phyloP scores from a whole-genome alignment of 2,888 invertebrate species.

The Calliopum simillimum region DNA sequence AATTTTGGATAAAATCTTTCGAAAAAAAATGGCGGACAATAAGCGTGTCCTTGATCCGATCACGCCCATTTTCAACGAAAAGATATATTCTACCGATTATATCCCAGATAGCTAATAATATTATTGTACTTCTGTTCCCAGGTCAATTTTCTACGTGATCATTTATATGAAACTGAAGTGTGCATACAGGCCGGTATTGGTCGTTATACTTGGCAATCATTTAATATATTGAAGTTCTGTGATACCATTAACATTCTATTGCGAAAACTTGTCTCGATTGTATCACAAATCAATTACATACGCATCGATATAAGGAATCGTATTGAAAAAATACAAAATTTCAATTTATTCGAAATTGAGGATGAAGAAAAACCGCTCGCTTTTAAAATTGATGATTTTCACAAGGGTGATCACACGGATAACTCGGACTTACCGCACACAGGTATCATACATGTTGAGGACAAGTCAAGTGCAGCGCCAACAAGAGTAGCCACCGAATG shows the following conservation, averaged over 20 bases:
- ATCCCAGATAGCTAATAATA: too few relatives aligned
- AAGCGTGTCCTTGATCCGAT: too few relatives aligned
- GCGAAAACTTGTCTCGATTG: constrained; percentile 73
- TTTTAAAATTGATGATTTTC: neutral
- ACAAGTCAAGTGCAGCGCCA: constrained; percentile 35
- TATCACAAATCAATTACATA: constrained; percentile 77
- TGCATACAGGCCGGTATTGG: constrained; percentile 84
- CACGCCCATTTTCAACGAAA: too few relatives aligned
- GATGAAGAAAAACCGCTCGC: constrained; percentile 14
- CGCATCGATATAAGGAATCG: constrained; percentile 73
- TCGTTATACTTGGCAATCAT: constrained; percentile 87
- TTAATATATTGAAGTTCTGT: constrained; percentile 83
- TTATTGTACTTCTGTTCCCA: too few relatives aligned
- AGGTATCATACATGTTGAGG: constrained; percentile 42
- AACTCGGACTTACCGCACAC: neutral
- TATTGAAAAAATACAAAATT: constrained; percentile 70
- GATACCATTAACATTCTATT: constrained; percentile 72
- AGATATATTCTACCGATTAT: too few relatives aligned
- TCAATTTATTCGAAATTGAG: constrained; percentile 69
- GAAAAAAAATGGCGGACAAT: too few relatives aligned
- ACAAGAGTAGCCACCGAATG: constrained; percentile 46
- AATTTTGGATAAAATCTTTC: too few relatives aligned
- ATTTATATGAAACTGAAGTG: constrained; percentile 78
- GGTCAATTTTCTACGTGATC: constrained; percentile 76
- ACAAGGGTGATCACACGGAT: neutral